These are phyloP conservation scores for Tinamus guttatus DNA, from an alignment of 2,113 vertebrate genomes.

Conservation along the genomic window DNA sequence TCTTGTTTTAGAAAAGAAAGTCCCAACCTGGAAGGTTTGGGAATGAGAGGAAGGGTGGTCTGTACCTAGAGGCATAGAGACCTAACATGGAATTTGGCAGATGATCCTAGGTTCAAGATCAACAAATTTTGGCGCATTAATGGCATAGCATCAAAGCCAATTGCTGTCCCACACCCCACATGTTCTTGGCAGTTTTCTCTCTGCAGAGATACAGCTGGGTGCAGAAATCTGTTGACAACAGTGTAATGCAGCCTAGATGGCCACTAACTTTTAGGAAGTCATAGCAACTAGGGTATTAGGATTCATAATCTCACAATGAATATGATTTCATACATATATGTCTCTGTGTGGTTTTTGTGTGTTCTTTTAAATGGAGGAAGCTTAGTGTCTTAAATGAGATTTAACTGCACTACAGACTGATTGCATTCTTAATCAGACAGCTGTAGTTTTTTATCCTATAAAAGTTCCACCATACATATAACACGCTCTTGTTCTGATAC, in stretches of 20 bases:
- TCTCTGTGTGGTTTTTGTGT: neutral
- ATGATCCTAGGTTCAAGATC: neutral
- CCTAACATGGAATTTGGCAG: neutral
- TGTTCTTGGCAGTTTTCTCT: neutral
- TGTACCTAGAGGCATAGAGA: neutral
- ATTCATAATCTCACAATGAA: neutral
- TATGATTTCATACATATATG: neutral
- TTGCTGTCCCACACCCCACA: neutral
- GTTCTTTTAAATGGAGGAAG: neutral
- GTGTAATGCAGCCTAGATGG: rapidly evolving
- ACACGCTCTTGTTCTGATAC: neutral
- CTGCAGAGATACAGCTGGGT: neutral
- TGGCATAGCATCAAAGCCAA: rapidly evolving
- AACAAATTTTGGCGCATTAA: neutral
- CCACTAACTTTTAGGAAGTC: neutral
- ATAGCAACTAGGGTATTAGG: neutral
- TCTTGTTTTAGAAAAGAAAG: neutral
- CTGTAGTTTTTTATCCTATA: neutral
- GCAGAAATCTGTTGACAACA: neutral
- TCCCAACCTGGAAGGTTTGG: neutral
- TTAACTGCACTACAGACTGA: neutral
- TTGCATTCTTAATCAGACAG: neutral
- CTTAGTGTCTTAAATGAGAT: neutral
- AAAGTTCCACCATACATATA: neutral
- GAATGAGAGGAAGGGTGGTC: neutral